phyloP scores from a whole-genome alignment of 2,888 invertebrate species.

The Mesoligia furuncula region DNA sequence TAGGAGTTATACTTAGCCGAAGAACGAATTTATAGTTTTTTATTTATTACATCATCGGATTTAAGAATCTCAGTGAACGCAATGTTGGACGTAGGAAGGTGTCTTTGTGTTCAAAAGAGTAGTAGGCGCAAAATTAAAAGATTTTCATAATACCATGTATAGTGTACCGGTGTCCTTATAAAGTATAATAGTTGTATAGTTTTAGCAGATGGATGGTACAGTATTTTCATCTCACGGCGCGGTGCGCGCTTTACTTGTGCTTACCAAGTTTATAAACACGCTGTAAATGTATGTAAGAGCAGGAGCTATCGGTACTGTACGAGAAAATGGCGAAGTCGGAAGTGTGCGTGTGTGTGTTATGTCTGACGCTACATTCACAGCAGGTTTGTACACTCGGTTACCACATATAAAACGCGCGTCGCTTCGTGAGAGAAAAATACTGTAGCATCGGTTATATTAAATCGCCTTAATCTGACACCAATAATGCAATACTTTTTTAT shows the following conservation, averaged over 20 bases:
- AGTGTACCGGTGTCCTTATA: slow-evolving; percentile 52
- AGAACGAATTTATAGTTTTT: slow-evolving; percentile 66
- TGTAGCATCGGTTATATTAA: slow-evolving; percentile 49
- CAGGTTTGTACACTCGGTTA: neutral
- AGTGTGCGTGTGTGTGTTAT: neutral
- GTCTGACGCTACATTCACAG: neutral
- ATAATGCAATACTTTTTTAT: slow-evolving; percentile 61
- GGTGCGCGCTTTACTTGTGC: neutral
- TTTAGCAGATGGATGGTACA: slow-evolving; percentile 39
- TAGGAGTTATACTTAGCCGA: slow-evolving; percentile 58
- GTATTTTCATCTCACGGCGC: neutral
- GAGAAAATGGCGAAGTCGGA: neutral
- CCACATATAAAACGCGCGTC: neutral
- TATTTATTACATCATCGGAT: slow-evolving; percentile 61
- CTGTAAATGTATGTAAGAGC: neutral
- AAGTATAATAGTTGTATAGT: slow-evolving; percentile 50
- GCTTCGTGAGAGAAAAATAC: neutral
- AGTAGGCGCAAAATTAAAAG: slow-evolving; percentile 43
- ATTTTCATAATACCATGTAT: slow-evolving; percentile 52
- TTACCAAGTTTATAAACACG: too few relatives aligned
- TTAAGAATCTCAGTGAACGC: slow-evolving; percentile 62
- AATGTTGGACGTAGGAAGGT: slow-evolving; percentile 9
- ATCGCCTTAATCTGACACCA: slow-evolving; percentile 58
- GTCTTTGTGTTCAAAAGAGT: slow-evolving; percentile 51
- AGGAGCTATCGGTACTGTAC: neutral